phyloP scores from a whole-genome alignment of 2,113 vertebrate species.

The Epinephelus moara region DNA sequence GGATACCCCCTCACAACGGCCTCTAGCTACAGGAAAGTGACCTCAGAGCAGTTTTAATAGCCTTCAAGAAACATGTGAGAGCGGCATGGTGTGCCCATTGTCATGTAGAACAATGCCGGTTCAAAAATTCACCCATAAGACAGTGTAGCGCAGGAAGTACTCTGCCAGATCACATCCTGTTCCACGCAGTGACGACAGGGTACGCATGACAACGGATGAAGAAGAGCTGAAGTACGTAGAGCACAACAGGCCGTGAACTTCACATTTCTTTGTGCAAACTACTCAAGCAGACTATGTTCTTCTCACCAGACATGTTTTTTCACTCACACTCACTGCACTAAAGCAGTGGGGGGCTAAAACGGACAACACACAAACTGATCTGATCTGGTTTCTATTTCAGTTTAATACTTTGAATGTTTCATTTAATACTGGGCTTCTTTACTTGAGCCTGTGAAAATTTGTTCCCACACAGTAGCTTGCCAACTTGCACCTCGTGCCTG shows the following conservation, averaged over 20 bases:
- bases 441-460: constrained; percentile 39
- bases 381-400: constrained; percentile 28
- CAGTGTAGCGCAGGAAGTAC: constrained; percentile 72
- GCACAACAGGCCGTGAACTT: not conserved
- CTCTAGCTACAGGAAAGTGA: constrained; percentile 43
- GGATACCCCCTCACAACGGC: constrained; percentile 4
- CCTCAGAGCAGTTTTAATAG: constrained; percentile 26
- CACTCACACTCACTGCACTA: not conserved
- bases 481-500: constrained; percentile 42
- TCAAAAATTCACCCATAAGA: constrained; percentile 45
- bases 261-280: constrained; percentile 6
- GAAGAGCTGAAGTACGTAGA: constrained; percentile 18
- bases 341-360: not conserved
- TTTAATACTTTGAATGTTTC: constrained; percentile 27
- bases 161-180: constrained; percentile 76
- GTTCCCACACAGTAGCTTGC: constrained; percentile 34
- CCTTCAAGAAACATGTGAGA: constrained; percentile 55
- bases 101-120: constrained; percentile 68
- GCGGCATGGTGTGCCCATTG: constrained; percentile 51
- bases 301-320: not conserved
- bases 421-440: constrained; percentile 28
- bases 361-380: constrained; percentile 15
- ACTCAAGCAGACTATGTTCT: not conserved
- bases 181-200: constrained; percentile 29
- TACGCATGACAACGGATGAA: constrained; percentile 31